Conservation (phyloP, 2,113 vertebrate species). For the Cyrtonyx montezumae region DNA sequence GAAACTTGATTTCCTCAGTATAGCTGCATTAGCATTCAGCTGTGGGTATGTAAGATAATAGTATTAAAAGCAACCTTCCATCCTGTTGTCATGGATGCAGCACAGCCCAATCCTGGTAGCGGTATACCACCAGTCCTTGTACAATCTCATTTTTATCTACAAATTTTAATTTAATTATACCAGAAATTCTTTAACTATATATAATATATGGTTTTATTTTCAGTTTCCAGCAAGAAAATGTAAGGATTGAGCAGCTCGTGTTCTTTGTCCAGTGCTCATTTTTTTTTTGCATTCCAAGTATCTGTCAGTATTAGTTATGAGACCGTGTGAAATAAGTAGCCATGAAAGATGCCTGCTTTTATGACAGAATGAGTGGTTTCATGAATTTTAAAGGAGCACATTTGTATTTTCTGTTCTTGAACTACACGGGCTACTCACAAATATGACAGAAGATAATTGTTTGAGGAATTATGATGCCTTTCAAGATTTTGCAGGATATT, state of each 20-base stretch:
- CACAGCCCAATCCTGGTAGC: slow-evolving; percentile 75
- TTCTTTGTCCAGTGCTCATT: slow-evolving; percentile 34
- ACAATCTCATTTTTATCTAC: slow-evolving; percentile 78
- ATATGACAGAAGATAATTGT: slow-evolving; percentile 66
- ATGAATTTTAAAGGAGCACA: slow-evolving; percentile 67
- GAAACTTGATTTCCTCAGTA: slow-evolving; percentile 80
- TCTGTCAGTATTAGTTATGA: slow-evolving; percentile 70
- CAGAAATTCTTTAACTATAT: slow-evolving; percentile 55
- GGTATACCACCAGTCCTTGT: slow-evolving; percentile 64
- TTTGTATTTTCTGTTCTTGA: slow-evolving; percentile 63
- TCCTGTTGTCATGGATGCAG: slow-evolving; percentile 86
- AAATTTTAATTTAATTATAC: slow-evolving; percentile 78
- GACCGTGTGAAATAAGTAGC: slow-evolving; percentile 69
- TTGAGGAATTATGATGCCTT: slow-evolving; percentile 68
- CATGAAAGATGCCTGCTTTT: slow-evolving; percentile 63
- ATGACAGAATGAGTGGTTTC: slow-evolving; percentile 62
- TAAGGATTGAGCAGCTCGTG: slow-evolving; percentile 40
- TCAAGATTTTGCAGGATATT: slow-evolving; percentile 61
- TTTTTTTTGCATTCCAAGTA: slow-evolving; percentile 57
- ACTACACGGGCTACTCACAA: slow-evolving; percentile 53
- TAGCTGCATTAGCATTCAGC: slow-evolving; percentile 84
- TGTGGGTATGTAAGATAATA: slow-evolving; percentile 84
- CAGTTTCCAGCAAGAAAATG: slow-evolving; percentile 39
- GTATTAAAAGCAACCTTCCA: slow-evolving; percentile 84
- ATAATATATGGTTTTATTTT: slow-evolving; percentile 57